Evolutionary conservation across 2,888 invertebrate genomes (phyloP).

Genomic region (Agapostemon virescens): DNA sequence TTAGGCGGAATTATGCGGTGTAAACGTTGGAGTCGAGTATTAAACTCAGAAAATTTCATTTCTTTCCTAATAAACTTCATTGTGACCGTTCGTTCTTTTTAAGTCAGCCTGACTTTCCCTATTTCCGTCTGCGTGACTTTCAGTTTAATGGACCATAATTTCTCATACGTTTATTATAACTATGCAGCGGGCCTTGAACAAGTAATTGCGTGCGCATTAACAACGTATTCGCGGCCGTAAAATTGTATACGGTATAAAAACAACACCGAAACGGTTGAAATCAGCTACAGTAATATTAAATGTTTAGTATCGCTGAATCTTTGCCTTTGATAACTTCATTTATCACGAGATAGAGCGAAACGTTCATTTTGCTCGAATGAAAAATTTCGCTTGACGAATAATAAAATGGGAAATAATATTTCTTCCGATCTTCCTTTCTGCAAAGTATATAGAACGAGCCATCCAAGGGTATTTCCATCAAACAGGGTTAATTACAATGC

Average conservation of each 20-base stretch:
- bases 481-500: not conserved
- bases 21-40: constrained; percentile 46
- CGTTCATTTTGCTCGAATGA: not conserved
- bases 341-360: not conserved
- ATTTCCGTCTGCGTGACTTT: not conserved
- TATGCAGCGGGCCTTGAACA: not conserved
- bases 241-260: not conserved
- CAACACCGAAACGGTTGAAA: not conserved
- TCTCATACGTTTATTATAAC: not conserved
- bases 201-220: not conserved
- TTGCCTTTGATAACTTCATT: not conserved
- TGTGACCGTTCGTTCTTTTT: constrained; percentile 45
- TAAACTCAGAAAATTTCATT: constrained; percentile 61
- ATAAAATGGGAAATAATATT: not conserved
- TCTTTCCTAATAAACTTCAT: constrained; percentile 50
- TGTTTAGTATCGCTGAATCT: not conserved
- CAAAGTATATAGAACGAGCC: not conserved
- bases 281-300: not conserved
- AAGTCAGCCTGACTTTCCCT: constrained; percentile 12
- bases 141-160: constrained; percentile 11
- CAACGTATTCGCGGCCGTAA: not conserved
- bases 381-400: not conserved
- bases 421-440: not conserved
- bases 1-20: constrained; percentile 56
- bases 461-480: not conserved